These are phyloP conservation scores for Parnassius glacialis DNA, from an alignment of 2,888 invertebrate species.

Conservation along the genomic window DNA sequence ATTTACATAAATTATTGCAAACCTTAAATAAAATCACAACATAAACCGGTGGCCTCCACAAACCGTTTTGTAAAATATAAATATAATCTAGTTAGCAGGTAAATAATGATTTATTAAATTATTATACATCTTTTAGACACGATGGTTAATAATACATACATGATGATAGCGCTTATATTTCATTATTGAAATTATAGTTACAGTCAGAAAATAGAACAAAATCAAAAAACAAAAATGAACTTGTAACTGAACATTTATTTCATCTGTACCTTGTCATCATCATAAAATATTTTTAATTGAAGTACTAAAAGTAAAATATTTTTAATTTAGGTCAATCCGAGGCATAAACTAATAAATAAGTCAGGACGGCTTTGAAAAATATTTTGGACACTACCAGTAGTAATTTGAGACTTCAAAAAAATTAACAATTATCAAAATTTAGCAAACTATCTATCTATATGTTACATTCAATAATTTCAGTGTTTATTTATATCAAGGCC, in stretches of 20 bases:
- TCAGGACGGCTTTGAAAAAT: too few relatives aligned
- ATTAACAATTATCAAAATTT: too few relatives aligned
- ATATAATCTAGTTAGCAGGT: neutral
- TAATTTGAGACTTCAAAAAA: too few relatives aligned
- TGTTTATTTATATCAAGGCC: too few relatives aligned
- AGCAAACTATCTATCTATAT: too few relatives aligned
- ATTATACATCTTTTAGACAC: conserved; percentile 1
- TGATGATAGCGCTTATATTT: neutral
- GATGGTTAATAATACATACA: neutral
- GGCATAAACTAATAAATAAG: neutral
- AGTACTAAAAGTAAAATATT: neutral
- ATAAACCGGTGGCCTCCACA: conserved; percentile 38
- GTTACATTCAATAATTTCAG: too few relatives aligned
- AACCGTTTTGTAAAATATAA: conserved; percentile 7
- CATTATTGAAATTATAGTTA: neutral
- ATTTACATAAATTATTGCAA: conserved; percentile 64
- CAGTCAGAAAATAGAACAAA: neutral
- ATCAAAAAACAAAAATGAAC: neutral
- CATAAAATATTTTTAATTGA: neutral
- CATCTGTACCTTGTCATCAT: neutral
- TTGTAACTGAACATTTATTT: conserved; percentile 1
- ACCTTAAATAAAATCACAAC: conserved; percentile 64
- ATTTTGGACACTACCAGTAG: too few relatives aligned
- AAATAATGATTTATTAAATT: conserved; percentile 5
- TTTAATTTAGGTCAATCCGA: conserved; percentile 2